These are phyloP conservation scores for Glaucomys volans DNA, from an alignment of 2,113 vertebrate genomes.

Conservation along the genomic window DNA sequence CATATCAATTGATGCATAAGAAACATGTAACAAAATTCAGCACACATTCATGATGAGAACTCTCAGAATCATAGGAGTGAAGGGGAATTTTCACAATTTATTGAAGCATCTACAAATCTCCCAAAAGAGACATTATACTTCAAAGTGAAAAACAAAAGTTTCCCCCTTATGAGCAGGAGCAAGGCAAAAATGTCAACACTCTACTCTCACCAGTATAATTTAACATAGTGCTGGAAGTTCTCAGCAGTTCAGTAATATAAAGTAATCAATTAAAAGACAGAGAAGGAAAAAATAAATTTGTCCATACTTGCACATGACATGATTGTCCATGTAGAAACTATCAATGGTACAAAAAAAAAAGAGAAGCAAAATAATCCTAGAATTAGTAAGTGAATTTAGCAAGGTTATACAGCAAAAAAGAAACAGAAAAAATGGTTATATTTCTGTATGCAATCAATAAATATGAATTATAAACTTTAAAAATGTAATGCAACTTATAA, in stretches of 20 bases:
- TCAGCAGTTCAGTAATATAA: not conserved
- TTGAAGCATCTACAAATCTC: not conserved
- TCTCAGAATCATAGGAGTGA: not conserved
- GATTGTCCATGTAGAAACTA: not conserved
- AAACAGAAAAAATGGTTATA: not conserved
- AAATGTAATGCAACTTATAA: not conserved
- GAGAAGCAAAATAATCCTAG: not conserved
- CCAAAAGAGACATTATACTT: not conserved
- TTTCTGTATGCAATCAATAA: not conserved
- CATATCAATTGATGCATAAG: too few species aligned
- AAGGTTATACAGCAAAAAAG: not conserved
- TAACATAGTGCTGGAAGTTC: not conserved
- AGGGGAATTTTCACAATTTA: not conserved
- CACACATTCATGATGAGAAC: not conserved
- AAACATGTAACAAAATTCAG: too few species aligned
- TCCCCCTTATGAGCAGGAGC: not conserved
- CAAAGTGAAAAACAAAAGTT: not conserved
- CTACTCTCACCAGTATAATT: not conserved
- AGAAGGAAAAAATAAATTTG: not conserved
- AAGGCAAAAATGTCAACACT: not conserved
- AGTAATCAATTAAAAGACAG: not conserved
- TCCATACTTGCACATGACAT: not conserved
- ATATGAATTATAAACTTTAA: not conserved
- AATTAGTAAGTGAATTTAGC: not conserved
- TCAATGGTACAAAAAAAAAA: not conserved